Conservation (phyloP, 2,113 vertebrate genomes). For the Thalassarche chlororhynchos region DNA sequence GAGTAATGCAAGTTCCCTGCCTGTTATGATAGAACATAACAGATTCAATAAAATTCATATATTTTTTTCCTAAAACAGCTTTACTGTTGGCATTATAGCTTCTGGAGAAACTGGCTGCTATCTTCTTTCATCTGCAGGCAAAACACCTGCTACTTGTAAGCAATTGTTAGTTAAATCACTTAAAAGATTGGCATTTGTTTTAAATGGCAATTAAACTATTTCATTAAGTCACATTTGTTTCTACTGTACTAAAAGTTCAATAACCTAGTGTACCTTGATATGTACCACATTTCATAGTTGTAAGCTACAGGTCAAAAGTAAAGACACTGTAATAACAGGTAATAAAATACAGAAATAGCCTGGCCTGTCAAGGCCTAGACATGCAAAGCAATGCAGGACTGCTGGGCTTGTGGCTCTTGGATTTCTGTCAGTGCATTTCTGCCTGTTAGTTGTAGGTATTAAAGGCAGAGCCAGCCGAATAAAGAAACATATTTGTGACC, state of each 20-base stretch:
- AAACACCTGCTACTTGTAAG: constrained; percentile 43
- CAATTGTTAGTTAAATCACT: constrained; percentile 12
- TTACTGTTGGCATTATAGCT: not conserved
- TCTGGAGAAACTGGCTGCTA: constrained; percentile 4
- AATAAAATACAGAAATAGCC: constrained; percentile 47
- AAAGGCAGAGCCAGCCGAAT: not conserved
- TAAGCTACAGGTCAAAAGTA: constrained; percentile 38
- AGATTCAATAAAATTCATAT: not conserved
- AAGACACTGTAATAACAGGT: constrained; percentile 25
- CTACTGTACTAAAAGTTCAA: constrained; percentile 32
- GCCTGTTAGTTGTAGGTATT: not conserved
- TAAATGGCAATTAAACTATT: constrained; percentile 33
- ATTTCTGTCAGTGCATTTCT: not conserved
- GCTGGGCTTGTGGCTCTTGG: not conserved
- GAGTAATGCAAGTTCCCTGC: not conserved
- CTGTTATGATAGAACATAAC: not conserved
- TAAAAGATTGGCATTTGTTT: constrained; percentile 23
- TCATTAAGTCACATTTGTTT: constrained; percentile 39
- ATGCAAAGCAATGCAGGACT: not conserved
- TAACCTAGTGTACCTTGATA: constrained; percentile 29
- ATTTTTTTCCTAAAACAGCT: not conserved
- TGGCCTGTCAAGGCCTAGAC: not conserved
- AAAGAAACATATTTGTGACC: not conserved
- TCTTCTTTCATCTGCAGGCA: constrained; percentile 37
- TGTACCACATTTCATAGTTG: constrained; percentile 14